Conservation (phyloP, 1,140 invertebrate species). For the Scaptomyza graminum region DNA sequence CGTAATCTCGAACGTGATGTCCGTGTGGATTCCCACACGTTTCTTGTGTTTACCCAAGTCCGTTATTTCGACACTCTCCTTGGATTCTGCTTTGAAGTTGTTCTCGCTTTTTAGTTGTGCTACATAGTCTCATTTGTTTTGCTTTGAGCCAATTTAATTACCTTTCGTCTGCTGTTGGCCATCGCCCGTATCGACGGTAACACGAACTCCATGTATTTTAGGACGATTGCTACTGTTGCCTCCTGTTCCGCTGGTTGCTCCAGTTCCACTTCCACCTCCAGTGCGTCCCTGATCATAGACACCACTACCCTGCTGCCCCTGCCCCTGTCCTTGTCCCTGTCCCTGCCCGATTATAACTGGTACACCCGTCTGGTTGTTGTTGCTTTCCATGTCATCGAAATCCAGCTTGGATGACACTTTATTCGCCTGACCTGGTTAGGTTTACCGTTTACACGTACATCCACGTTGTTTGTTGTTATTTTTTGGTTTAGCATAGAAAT, state of each 20-base stretch:
- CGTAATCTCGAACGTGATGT: slow-evolving; percentile 83
- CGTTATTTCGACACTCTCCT: slow-evolving; percentile 82
- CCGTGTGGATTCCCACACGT: slow-evolving; percentile 83
- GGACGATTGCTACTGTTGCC: slow-evolving; percentile 66
- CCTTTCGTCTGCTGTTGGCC: slow-evolving; percentile 81
- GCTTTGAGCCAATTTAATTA: slow-evolving; percentile 68
- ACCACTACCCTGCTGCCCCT: slow-evolving; percentile 40
- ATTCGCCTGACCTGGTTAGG: slow-evolving; percentile 74
- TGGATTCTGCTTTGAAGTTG: slow-evolving; percentile 62
- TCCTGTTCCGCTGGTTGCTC: slow-evolving; percentile 3
- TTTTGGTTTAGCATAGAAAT: slow-evolving; percentile 79
- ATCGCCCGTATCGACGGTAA: slow-evolving; percentile 82
- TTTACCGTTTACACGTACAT: slow-evolving; percentile 13
- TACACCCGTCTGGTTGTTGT: slow-evolving; percentile 57
- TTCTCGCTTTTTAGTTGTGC: slow-evolving; percentile 17
- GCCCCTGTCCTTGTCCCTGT: slow-evolving; percentile 45
- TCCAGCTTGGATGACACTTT: slow-evolving; percentile 82
- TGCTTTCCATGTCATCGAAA: slow-evolving; percentile 70
- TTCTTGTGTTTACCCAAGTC: slow-evolving; percentile 82
- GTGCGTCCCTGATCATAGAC: slow-evolving; percentile 59
- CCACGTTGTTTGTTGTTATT: slow-evolving; percentile 61
- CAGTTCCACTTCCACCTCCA: slow-evolving; percentile 1
- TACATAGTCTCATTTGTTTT: slow-evolving; percentile 28
- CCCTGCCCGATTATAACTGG: slow-evolving; percentile 49
- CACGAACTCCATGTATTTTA: slow-evolving; percentile 83